phyloP scores from a whole-genome alignment of 1,140 invertebrate species.

The Bradynema listronoti region DNA sequence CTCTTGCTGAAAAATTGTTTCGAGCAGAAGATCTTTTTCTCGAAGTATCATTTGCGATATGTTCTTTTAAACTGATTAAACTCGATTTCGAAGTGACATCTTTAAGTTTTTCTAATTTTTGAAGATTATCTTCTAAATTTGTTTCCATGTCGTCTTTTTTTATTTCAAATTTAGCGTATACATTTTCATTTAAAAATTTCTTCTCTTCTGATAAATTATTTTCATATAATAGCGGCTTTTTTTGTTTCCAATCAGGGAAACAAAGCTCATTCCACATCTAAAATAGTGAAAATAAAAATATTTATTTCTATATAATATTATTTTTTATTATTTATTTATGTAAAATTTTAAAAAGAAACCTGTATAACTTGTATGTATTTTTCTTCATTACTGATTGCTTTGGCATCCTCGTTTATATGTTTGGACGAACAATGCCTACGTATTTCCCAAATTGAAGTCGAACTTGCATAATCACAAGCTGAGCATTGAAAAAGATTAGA shows the following conservation, averaged over 20 bases:
- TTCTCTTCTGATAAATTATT: not conserved
- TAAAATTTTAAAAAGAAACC: conserved; percentile 14
- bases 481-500: conserved; percentile 36
- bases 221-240: conserved; percentile 18
- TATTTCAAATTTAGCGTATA: not conserved
- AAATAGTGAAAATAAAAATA: conserved; percentile 9
- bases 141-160: not conserved
- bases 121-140: not conserved
- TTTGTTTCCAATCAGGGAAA: conserved; percentile 50
- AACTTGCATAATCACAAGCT: conserved; percentile 47
- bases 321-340: not conserved
- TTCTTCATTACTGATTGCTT: conserved; percentile 44
- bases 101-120: not conserved
- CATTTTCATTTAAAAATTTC: too few species aligned
- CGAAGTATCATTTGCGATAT: too few species aligned
- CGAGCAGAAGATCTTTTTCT: too few species aligned
- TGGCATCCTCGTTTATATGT: conserved; percentile 30
- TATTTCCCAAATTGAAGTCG: conserved; percentile 48
- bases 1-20: too few species aligned
- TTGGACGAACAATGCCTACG: conserved; percentile 42
- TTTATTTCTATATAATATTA: not conserved
- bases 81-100: not conserved
- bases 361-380: conserved; percentile 43
- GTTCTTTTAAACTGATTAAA: not conserved
- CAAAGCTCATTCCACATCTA: conserved; percentile 42